Conservation (phyloP, 2,113 vertebrate genomes). For the Tichodroma muraria region DNA sequence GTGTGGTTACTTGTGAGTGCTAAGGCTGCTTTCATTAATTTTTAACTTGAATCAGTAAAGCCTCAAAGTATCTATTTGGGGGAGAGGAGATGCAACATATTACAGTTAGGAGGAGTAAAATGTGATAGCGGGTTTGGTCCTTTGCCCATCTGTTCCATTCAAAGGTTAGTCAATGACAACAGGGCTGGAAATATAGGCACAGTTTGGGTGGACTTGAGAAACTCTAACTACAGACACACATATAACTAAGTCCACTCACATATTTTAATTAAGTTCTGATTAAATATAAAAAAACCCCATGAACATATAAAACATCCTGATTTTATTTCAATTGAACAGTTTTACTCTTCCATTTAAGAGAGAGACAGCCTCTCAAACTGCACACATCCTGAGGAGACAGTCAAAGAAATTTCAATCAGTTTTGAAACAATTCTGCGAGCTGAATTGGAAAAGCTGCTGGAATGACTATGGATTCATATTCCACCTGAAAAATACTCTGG, state of each 20-base stretch:
- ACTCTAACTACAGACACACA: background rate
- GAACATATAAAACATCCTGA: too few species aligned
- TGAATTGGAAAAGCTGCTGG: background rate
- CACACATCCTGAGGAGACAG: background rate
- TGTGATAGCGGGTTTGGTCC: background rate
- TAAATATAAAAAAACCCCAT: background rate
- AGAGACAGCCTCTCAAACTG: background rate
- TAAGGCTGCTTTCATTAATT: conserved; percentile 51
- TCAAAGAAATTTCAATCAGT: background rate
- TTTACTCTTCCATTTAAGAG: background rate
- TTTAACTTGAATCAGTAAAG: conserved; percentile 46
- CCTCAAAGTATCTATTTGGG: conserved; percentile 25
- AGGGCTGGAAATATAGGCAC: background rate
- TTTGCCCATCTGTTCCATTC: background rate
- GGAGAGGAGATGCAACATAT: conserved; percentile 2
- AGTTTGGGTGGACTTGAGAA: background rate
- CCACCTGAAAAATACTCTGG: background rate
- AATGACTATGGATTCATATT: background rate
- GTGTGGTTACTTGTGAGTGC: conserved; percentile 39
- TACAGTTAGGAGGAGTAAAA: conserved; percentile 9
- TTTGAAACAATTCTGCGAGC: background rate
- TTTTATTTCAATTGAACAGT: background rate
- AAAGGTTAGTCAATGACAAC: conserved; percentile 33
- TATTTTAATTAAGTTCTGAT: background rate
- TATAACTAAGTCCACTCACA: background rate